Conservation (phyloP, 2,797 vertebrate genomes). For the Naso thynnoides region DNA sequence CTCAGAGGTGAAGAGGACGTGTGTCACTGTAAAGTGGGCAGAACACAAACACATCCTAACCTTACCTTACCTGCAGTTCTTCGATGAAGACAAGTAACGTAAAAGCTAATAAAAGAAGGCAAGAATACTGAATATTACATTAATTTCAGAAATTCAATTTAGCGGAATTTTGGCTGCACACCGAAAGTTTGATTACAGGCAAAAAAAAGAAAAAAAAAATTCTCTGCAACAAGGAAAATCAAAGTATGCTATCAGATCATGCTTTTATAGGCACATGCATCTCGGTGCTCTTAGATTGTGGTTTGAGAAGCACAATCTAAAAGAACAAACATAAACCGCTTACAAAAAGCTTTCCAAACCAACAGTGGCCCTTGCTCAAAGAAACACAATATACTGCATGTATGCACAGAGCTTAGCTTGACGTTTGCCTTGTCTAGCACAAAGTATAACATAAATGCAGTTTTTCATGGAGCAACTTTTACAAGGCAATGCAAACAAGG, state of each 20-base stretch:
- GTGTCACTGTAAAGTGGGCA: not conserved
- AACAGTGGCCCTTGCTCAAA: slow-evolving; percentile 47
- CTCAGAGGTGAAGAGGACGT: not conserved
- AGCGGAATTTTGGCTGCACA: slow-evolving; percentile 5
- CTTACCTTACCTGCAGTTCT: slow-evolving; percentile 42
- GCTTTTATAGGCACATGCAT: slow-evolving; percentile 79
- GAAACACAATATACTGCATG: slow-evolving; percentile 38
- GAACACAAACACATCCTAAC: slow-evolving; percentile 24
- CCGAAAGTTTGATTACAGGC: slow-evolving; percentile 25
- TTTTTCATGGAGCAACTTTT: slow-evolving; percentile 31
- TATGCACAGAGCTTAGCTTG: slow-evolving; percentile 44
- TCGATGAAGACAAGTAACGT: slow-evolving; percentile 8
- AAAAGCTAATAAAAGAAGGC: slow-evolving; percentile 11
- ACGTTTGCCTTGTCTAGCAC: slow-evolving; percentile 24
- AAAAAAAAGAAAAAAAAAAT: slow-evolving; percentile 30
- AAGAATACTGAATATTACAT: slow-evolving; percentile 10
- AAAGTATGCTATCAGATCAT: slow-evolving; percentile 62
- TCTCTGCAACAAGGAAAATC: slow-evolving; percentile 33
- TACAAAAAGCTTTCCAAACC: slow-evolving; percentile 54
- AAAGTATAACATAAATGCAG: slow-evolving; percentile 47
- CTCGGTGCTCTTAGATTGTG: slow-evolving; percentile 59
- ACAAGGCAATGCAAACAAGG: slow-evolving; percentile 53
- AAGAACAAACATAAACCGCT: slow-evolving; percentile 57
- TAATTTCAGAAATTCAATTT: not conserved
- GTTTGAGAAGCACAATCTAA: slow-evolving; percentile 67